Percentiles rank a stretch among this genome's conserved stretches.
Conservation (phyloP, 1,140 invertebrate genomes). For the Drosophila obscura region DNA sequence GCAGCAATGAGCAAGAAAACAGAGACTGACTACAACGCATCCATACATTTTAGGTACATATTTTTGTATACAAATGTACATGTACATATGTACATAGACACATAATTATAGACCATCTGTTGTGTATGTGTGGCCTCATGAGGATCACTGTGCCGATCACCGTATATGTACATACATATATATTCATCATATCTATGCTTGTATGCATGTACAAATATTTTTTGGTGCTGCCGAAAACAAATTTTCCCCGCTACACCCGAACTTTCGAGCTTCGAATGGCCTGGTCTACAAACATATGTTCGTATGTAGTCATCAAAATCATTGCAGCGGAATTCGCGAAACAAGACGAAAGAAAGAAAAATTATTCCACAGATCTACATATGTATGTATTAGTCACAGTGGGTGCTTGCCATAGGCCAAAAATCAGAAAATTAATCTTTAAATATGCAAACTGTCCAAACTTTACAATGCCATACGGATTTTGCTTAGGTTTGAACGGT, state of each 20-base stretch:
- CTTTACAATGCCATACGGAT: no score
- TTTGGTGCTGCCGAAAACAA: slow-evolving; percentile 18
- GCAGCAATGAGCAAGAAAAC: slow-evolving; percentile 20
- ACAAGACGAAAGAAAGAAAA: slow-evolving; percentile 5
- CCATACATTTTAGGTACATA: background rate
- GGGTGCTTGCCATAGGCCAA: no score
- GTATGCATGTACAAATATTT: no score
- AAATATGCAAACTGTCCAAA: no score
- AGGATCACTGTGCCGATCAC: background rate
- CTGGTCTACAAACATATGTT: no score
- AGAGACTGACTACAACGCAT: slow-evolving; percentile 2
- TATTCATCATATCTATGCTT: no score
- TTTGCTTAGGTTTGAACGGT: no score
- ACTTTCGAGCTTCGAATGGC: slow-evolving; percentile 18
- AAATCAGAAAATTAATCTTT: no score
- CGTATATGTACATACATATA: background rate
- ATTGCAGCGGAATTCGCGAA: slow-evolving; percentile 1
- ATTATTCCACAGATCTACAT: slow-evolving; percentile 1
- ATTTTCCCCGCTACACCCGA: slow-evolving; percentile 42
- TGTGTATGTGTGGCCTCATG: background rate
- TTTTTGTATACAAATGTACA: no score
- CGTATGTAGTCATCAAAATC: no score
- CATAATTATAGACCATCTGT: background rate
- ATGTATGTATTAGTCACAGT: slow-evolving; percentile 7
- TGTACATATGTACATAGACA: no score